Conservation (phyloP, 2,888 invertebrate species). For the Xylota sylvarum region DNA sequence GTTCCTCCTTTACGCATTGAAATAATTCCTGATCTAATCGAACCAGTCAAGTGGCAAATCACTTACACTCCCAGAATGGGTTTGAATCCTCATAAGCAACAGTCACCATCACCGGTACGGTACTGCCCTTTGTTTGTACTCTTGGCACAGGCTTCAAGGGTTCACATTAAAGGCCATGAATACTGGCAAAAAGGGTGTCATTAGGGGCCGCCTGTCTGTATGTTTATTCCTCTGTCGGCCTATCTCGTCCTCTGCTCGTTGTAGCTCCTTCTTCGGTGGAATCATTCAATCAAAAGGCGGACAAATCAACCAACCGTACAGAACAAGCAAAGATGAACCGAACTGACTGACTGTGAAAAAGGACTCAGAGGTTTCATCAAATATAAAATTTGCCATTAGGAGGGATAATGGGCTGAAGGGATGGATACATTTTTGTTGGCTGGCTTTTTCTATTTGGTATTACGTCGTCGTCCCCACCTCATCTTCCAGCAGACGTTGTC, state of each 20-base stretch:
- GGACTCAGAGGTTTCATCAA: conserved; percentile 76
- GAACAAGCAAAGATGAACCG: conserved; percentile 72
- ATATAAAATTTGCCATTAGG: conserved; percentile 76
- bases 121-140: conserved; percentile 69
- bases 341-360: conserved; percentile 76
- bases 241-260: conserved; percentile 35
- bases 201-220: conserved; percentile 52
- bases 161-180: conserved; percentile 72
- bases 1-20: conserved; percentile 25
- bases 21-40: conserved; percentile 77
- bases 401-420: conserved; percentile 74
- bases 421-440: conserved; percentile 64
- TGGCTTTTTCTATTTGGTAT: conserved; percentile 61
- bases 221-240: conserved; percentile 17
- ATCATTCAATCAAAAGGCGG: conserved; percentile 77
- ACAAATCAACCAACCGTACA: conserved; percentile 73
- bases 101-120: conserved; percentile 64
- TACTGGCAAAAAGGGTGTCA: conserved; percentile 54
- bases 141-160: conserved; percentile 54
- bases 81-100: conserved; percentile 60
- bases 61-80: conserved; percentile 82
- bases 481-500: conserved; percentile 3
- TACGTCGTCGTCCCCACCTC: neutral
- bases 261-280: conserved; percentile 10
- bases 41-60: conserved; percentile 83